phyloP scores from a whole-genome alignment of 2,888 invertebrate species.

The Oithona nana region DNA sequence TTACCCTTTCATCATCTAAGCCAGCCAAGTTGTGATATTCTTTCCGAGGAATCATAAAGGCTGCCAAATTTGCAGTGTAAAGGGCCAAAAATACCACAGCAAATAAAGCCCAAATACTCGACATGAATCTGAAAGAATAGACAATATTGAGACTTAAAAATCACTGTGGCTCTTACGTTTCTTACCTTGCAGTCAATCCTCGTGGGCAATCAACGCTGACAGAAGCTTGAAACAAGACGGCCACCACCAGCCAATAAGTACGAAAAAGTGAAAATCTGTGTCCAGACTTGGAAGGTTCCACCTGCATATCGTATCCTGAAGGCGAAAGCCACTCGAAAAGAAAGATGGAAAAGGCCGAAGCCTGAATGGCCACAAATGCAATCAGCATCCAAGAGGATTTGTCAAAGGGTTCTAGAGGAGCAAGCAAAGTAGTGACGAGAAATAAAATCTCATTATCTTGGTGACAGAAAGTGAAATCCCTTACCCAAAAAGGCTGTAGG shows the following conservation, averaged over 20 bases:
- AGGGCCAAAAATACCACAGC: slow-evolving; percentile 97
- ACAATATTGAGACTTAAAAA: neutral
- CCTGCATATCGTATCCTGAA: slow-evolving; percentile 70
- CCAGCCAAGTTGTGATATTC: slow-evolving; percentile 81
- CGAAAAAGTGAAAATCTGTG: slow-evolving; percentile 75
- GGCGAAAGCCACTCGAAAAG: slow-evolving; percentile 94
- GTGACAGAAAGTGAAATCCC: neutral
- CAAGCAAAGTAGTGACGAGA: neutral
- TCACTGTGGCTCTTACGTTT: neutral
- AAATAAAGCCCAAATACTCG: slow-evolving; percentile 94
- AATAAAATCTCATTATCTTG: too few relatives aligned
- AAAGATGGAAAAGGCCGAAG: slow-evolving; percentile 84
- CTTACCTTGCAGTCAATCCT: slow-evolving; percentile 60
- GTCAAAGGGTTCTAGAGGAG: slow-evolving; percentile 87
- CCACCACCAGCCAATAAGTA: slow-evolving; percentile 99
- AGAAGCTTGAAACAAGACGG: slow-evolving; percentile 91
- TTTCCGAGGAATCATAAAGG: slow-evolving; percentile 98
- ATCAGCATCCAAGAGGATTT: slow-evolving; percentile 96
- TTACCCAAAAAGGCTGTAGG: slow-evolving; percentile 49
- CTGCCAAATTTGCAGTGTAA: slow-evolving; percentile 97
- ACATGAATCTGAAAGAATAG: slow-evolving; percentile 48
- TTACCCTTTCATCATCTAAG: slow-evolving; percentile 46
- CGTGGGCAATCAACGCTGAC: slow-evolving; percentile 91
- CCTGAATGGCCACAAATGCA: slow-evolving; percentile 83
- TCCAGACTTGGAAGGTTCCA: slow-evolving; percentile 19